These are phyloP conservation scores for Diadegma fenestrale DNA, from an alignment of 2,888 invertebrate genomes.

Conservation along the genomic window DNA sequence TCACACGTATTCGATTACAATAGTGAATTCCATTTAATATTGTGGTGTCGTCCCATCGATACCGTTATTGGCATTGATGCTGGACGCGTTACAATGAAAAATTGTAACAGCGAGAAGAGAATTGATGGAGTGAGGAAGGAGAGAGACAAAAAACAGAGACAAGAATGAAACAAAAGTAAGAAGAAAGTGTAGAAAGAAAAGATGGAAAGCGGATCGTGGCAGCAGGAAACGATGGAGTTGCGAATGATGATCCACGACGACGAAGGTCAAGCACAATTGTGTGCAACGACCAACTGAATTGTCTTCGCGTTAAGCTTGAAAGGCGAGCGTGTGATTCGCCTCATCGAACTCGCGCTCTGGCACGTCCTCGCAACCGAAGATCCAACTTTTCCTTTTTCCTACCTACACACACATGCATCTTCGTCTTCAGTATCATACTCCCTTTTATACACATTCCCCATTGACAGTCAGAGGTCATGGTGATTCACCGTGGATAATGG, in stretches of 20 bases:
- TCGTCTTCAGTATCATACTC: slow-evolving; percentile 11
- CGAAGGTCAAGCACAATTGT: slow-evolving; percentile 26
- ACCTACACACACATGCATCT: background rate
- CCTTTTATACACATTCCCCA: background rate
- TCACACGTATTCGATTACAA: background rate
- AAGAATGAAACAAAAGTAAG: slow-evolving; percentile 12
- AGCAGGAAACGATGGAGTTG: slow-evolving; percentile 49
- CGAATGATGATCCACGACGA: slow-evolving; percentile 40
- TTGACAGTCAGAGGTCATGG: slow-evolving; percentile 23
- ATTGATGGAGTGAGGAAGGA: slow-evolving; percentile 12
- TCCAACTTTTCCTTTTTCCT: slow-evolving; percentile 17
- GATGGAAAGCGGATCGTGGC: slow-evolving; percentile 50
- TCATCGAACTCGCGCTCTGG: slow-evolving; percentile 70
- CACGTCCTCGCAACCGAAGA: slow-evolving; percentile 55
- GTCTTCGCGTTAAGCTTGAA: slow-evolving; percentile 71
- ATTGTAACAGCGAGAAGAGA: background rate
- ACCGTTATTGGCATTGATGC: slow-evolving; percentile 12
- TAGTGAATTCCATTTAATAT: slow-evolving; percentile 7
- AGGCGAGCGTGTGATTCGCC: slow-evolving; percentile 74
- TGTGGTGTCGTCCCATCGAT: background rate
- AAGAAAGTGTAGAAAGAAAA: background rate
- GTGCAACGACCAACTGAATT: slow-evolving; percentile 68
- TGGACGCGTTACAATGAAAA: slow-evolving; percentile 33
- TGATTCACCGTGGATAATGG: slow-evolving; percentile 23
- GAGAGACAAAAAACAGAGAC: background rate